Conservation (phyloP, 2,113 vertebrate genomes). For the Talpa occidentalis region DNA sequence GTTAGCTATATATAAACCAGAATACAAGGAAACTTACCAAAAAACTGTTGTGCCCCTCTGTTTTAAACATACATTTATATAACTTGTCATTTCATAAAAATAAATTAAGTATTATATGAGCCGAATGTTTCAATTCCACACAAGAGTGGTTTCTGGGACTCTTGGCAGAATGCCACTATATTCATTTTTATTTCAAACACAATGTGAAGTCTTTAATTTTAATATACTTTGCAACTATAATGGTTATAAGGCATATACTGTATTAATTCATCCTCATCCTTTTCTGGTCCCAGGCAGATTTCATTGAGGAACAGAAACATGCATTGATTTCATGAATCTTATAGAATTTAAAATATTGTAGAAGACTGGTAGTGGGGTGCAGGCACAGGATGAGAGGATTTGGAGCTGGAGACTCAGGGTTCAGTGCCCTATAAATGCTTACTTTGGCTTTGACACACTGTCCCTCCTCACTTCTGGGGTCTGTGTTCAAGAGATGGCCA, state of each 20-base stretch:
- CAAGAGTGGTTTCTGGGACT: conserved; percentile 83
- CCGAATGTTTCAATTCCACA: conserved; percentile 86
- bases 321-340: conserved; percentile 42
- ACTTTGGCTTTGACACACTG: neutral
- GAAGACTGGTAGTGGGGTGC: neutral
- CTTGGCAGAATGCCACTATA: conserved; percentile 85
- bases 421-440: neutral
- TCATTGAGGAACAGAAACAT: conserved; percentile 57
- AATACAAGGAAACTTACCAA: conserved; percentile 77
- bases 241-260: conserved; percentile 72
- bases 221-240: conserved; percentile 76
- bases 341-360: neutral
- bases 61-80: conserved; percentile 86
- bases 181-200: conserved; percentile 87
- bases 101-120: conserved; percentile 86
- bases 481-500: neutral
- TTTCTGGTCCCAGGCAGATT: conserved; percentile 56
- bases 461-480: neutral
- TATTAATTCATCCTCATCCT: conserved; percentile 75
- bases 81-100: conserved; percentile 86
- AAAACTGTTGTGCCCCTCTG: conserved; percentile 71
- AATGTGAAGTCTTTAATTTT: conserved; percentile 86
- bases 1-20: conserved; percentile 65
- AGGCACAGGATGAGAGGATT: neutral
- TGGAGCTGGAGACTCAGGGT: accelerated